Conservation (phyloP, 2,113 vertebrate genomes). For the Aptenodytes patagonicus region DNA sequence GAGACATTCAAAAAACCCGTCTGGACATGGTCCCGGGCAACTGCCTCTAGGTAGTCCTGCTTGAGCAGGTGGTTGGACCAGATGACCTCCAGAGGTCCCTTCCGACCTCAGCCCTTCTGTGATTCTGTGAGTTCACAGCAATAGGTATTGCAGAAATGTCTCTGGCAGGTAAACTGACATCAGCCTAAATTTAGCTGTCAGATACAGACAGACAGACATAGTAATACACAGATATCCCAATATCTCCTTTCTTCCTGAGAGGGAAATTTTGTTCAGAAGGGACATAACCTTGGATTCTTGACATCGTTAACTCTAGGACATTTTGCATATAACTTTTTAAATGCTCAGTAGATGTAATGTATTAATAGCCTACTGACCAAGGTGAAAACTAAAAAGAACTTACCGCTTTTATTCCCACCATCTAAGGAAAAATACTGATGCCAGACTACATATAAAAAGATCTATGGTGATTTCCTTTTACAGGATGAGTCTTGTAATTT, state of each 20-base stretch:
- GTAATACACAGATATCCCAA: neutral
- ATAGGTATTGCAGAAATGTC: neutral
- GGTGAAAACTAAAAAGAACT: neutral
- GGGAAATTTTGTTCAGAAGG: neutral
- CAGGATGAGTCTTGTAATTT: neutral
- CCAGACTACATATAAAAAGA: neutral
- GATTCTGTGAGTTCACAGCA: neutral
- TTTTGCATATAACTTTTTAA: constrained; percentile 1
- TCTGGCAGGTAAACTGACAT: neutral
- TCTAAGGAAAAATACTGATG: neutral
- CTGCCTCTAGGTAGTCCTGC: neutral
- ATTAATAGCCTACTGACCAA: neutral
- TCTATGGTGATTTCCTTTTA: neutral
- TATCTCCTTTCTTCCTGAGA: neutral
- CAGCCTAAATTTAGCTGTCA: neutral
- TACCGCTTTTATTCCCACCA: neutral
- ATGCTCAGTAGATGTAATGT: neutral
- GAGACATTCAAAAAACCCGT: neutral
- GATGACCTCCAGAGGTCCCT: neutral
- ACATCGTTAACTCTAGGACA: neutral
- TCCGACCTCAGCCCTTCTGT: neutral
- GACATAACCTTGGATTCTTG: neutral
- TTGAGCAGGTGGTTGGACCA: neutral
- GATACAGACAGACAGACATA: neutral
- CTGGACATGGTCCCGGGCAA: neutral